These are phyloP conservation scores for Microcebus tavaratra DNA, from an alignment of 2,113 vertebrate species.

Conservation along the genomic window DNA sequence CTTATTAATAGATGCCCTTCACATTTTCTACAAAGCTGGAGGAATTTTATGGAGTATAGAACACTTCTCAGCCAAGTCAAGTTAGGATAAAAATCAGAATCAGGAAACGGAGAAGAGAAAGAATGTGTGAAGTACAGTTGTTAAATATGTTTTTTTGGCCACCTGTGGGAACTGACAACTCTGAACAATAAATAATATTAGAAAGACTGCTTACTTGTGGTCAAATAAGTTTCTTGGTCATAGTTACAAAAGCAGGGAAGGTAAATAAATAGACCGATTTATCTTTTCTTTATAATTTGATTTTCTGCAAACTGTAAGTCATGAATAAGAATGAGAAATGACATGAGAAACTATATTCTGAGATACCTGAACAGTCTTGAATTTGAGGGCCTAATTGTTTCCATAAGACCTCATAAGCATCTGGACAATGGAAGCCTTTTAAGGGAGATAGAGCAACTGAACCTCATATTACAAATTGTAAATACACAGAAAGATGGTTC, in stretches of 20 bases:
- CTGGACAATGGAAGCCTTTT: background rate
- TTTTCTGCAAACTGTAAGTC: background rate
- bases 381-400: background rate
- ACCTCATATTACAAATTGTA: background rate
- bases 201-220: background rate
- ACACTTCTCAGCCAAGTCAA: background rate
- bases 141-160: background rate
- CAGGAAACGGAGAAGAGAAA: background rate
- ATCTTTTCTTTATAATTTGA: background rate
- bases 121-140: background rate
- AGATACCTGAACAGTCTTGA: background rate
- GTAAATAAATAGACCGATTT: background rate
- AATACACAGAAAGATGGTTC: background rate
- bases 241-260: background rate
- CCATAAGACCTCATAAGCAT: background rate
- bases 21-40: background rate
- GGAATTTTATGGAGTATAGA: background rate
- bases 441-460: background rate
- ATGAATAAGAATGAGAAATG: background rate
- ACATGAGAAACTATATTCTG: background rate
- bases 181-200: background rate
- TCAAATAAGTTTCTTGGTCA: background rate
- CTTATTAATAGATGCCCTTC: background rate
- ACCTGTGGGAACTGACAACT: background rate
- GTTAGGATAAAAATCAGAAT: background rate